Conservation (phyloP, 2,113 vertebrate genomes). For the Apodemus sylvaticus region DNA sequence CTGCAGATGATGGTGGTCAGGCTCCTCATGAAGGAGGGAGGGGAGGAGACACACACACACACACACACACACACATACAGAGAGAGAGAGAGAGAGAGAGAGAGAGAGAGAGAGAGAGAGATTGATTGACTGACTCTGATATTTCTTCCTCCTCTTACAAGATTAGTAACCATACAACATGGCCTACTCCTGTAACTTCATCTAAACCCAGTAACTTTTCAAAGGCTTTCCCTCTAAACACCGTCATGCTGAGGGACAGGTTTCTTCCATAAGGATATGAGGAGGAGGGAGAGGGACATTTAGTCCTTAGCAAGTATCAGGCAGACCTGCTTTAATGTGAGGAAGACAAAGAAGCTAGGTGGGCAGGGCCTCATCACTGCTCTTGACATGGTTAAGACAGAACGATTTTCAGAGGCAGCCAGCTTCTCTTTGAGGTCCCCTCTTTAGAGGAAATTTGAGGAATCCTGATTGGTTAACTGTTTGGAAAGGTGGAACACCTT, state of each 20-base stretch:
- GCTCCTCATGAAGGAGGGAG: background rate
- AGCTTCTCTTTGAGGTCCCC: background rate
- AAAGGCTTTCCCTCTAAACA: background rate
- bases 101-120: too few relatives aligned
- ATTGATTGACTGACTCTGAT: background rate
- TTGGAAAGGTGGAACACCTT: background rate
- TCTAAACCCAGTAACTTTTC: background rate
- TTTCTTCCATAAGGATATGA: background rate
- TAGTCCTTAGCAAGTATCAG: background rate
- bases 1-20: fast-evolving
- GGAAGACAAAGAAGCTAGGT: background rate
- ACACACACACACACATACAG: too few relatives aligned
- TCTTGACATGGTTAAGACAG: background rate
- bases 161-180: background rate
- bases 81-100: too few relatives aligned
- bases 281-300: background rate
- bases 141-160: background rate
- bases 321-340: background rate
- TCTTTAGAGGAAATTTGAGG: background rate
- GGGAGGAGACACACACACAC: too few relatives aligned
- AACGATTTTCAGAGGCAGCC: background rate
- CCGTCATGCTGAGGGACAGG: background rate
- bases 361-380: background rate
- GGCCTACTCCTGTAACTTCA: background rate
- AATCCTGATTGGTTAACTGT: background rate